These are phyloP conservation scores for Drosophila sordidula DNA, from an alignment of 2,888 invertebrate species.

Conservation along the genomic window DNA sequence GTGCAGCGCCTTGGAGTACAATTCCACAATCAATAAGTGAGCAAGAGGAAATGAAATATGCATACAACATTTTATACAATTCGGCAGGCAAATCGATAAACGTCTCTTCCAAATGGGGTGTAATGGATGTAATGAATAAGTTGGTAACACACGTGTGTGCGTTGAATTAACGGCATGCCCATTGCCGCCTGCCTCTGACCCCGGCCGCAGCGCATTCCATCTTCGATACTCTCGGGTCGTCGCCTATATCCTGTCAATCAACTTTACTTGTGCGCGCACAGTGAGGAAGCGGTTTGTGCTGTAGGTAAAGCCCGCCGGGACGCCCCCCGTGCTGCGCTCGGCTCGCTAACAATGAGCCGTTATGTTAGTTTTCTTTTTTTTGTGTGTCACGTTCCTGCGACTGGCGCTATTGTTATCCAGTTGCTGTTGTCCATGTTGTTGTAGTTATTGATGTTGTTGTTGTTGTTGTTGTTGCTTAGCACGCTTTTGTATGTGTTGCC, in stretches of 20 bases:
- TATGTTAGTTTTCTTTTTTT: slow-evolving; percentile 26
- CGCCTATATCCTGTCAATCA: slow-evolving; percentile 67
- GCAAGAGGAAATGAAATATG: slow-evolving; percentile 40
- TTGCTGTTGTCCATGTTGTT: slow-evolving; percentile 29
- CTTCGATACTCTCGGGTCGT: slow-evolving; percentile 16
- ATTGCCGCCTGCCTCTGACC: neutral
- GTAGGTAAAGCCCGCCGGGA: slow-evolving; percentile 57
- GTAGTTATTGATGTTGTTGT: slow-evolving; percentile 31
- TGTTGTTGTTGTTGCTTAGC: slow-evolving; percentile 30
- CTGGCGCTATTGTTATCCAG: slow-evolving; percentile 46
- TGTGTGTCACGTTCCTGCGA: slow-evolving; percentile 46
- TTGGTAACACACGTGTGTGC: slow-evolving; percentile 49
- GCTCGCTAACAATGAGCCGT: slow-evolving; percentile 37
- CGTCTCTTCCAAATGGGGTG: slow-evolving; percentile 31
- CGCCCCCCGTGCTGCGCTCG: neutral
- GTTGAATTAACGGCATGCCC: slow-evolving; percentile 62
- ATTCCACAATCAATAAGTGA: slow-evolving; percentile 50
- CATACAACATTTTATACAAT: slow-evolving; percentile 48
- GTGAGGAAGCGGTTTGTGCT: slow-evolving; percentile 55
- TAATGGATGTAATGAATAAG: slow-evolving; percentile 48
- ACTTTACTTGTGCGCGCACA: slow-evolving; percentile 45
- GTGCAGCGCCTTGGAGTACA: slow-evolving; percentile 29
- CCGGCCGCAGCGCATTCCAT: slow-evolving; percentile 1
- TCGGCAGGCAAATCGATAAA: slow-evolving; percentile 73
- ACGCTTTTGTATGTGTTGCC: slow-evolving; percentile 50